A percentile compares a stretch with the other conserved stretches of the same genome.
phyloP scores from a whole-genome alignment of 2,888 invertebrate species.

The Dryomyza anilis region DNA sequence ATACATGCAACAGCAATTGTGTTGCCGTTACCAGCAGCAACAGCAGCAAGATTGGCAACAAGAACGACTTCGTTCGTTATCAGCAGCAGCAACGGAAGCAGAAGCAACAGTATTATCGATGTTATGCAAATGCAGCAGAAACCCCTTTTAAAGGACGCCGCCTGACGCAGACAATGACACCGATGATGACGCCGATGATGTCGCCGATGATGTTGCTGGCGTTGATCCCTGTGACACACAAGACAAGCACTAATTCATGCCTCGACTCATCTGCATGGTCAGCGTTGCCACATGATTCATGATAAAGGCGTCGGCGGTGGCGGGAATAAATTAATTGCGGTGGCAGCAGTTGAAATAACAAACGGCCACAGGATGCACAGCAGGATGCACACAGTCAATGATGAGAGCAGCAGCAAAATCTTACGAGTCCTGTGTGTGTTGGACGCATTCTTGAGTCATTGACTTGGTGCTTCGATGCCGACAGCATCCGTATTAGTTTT shows the following conservation, averaged over 20 bases:
- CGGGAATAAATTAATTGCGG: constrained; percentile 14
- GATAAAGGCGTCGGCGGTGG: too few species aligned
- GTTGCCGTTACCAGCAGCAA: not conserved
- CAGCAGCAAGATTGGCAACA: too few species aligned
- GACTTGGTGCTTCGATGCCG: too few species aligned
- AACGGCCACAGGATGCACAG: too few species aligned
- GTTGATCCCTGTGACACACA: too few species aligned
- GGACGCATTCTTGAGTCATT: too few species aligned
- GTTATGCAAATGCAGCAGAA: not conserved
- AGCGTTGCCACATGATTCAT: constrained; percentile 3
- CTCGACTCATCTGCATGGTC: too few species aligned
- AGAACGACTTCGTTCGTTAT: too few species aligned
- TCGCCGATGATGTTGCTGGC: not conserved
- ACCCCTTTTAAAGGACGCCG: not conserved
- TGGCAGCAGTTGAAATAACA: constrained; percentile 1
- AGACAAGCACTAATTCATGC: too few species aligned
- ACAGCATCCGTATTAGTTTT: too few species aligned
- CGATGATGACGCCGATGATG: not conserved
- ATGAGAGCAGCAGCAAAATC: too few species aligned
- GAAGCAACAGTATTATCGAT: not conserved
- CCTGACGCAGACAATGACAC: not conserved
- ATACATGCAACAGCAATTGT: not conserved
- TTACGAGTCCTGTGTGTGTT: too few species aligned
- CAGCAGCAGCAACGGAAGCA: not conserved
- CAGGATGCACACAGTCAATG: not conserved